Evolutionary conservation across 2,888 invertebrate species (phyloP).

Genomic region (Ecliptopera silaceata): DNA sequence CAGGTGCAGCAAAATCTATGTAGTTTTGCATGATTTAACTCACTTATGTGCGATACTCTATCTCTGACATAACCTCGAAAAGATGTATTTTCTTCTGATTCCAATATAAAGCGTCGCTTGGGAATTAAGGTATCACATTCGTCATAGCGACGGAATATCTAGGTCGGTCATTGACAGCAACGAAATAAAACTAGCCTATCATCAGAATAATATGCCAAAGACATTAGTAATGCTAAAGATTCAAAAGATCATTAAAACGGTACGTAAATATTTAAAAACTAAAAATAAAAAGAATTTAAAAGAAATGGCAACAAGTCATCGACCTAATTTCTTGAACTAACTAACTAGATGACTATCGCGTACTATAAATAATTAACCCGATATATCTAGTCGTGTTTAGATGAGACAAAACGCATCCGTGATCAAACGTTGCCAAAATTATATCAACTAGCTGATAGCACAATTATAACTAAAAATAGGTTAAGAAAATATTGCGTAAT

Average conservation of each 20-base stretch:
- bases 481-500: not conserved
- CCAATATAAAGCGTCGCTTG: constrained; percentile 64
- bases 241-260: not conserved
- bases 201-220: not conserved
- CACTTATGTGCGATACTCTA: constrained; percentile 50
- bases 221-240: not conserved
- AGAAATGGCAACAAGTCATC: constrained; percentile 57
- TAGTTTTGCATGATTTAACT: constrained; percentile 51
- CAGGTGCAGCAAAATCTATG: not conserved
- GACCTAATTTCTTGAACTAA: constrained; percentile 66
- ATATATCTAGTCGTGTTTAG: constrained; percentile 50
- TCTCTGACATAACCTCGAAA: constrained; percentile 67
- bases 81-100: constrained; percentile 57
- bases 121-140: constrained; percentile 51
- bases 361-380: constrained; percentile 66
- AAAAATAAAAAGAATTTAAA: constrained; percentile 15
- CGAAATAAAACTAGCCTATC: constrained; percentile 30
- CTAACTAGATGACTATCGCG: constrained; percentile 63
- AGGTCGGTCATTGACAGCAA: constrained; percentile 68
- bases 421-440: constrained; percentile 70
- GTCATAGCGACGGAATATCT: constrained; percentile 66
- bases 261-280: not conserved
- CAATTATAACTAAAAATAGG: constrained; percentile 50
- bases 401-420: constrained; percentile 71
- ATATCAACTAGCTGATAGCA: constrained; percentile 47